Evolutionary conservation across 1,140 invertebrate genomes (phyloP), one percentile per base, ranked within the genome.

Genomic region (Cyclargus thomasi): DNA sequence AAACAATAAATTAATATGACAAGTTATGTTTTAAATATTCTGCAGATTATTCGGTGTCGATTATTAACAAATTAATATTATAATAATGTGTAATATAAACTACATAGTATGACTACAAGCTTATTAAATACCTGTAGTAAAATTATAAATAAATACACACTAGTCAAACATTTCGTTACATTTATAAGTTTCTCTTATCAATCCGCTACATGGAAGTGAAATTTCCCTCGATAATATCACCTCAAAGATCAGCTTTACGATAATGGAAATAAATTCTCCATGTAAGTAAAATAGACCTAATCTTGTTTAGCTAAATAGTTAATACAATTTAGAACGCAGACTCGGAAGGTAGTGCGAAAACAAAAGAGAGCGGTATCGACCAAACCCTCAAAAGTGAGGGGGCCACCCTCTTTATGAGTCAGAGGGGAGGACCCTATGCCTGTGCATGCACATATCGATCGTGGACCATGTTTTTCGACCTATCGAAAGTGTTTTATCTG

Each of bases 321-420:
- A 47, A 47, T 47, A 47, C 39, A 47, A 47, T 47, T 72, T 73
- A 71, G 57, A 62, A 73, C 70, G 73, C 69, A 66, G 67, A 74
- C 67, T 72, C 73, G 74, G 69, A 77, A n/a, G 73, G 70, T 78
- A 82, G 79, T 82, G 82, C 80, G 75, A 81, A 88, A 88, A 88
- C 85, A 88, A 88, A 87, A 88, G 83, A 82, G 82, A 85, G 76
- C 74, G 74, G 73, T 88, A 88, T 88, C 85, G 85, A 88, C 85
- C 82, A 85, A 88, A 85, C 79, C 79, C 81, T 86, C 81, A 83
- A 84, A 88, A 84, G 80, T 83, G 80, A 84, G 82, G 82, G 81
- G 72, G 73, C 62, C 83, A 84, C 83, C 83, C 85, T 87, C 82
- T 88, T 86, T 88, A 88, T 88, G 85, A 88, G 70, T 86, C 85